Conservation (phyloP, 2,113 vertebrate species). For the Lepisosteus oculatus region DNA sequence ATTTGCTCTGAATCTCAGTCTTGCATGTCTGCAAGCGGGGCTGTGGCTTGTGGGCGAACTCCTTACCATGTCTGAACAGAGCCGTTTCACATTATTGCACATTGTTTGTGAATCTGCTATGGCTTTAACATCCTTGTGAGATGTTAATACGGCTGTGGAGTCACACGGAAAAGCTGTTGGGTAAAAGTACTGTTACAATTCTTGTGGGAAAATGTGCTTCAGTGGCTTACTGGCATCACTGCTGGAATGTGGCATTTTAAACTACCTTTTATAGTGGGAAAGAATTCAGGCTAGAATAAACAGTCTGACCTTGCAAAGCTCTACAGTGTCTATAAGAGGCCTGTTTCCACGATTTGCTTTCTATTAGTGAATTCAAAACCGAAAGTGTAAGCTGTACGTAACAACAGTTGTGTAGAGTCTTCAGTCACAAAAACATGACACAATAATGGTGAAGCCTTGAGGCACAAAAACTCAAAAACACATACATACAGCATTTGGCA, state of each 20-base stretch:
- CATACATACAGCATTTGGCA: too few relatives aligned
- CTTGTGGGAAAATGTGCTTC: conserved; percentile 81
- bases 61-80: too few relatives aligned
- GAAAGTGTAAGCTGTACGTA: not conserved
- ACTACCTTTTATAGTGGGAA: conserved; percentile 83
- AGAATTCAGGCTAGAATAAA: conserved; percentile 81
- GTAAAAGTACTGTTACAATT: conserved; percentile 62
- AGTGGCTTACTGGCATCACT: conserved; percentile 73
- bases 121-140: not conserved
- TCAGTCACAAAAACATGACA: not conserved
- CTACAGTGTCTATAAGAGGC: conserved; percentile 64
- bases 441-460: not conserved
- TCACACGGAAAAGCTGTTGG: conserved; percentile 49
- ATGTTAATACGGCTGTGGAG: conserved; percentile 4
- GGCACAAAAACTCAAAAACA: not conserved
- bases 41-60: too few relatives aligned
- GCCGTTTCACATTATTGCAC: too few relatives aligned
- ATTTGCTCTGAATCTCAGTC: too few relatives aligned
- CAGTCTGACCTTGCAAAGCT: conserved; percentile 77
- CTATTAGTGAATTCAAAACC: conserved; percentile 40
- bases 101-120: not conserved
- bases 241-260: conserved; percentile 82
- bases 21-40: too few relatives aligned
- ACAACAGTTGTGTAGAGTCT: too few relatives aligned
- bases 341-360: conserved; percentile 60